Percentiles rank a stretch among this genome's conserved stretches.
These are phyloP conservation scores for Tetrax tetrax DNA, from an alignment of 2,113 vertebrate genomes.

Conservation along the genomic window DNA sequence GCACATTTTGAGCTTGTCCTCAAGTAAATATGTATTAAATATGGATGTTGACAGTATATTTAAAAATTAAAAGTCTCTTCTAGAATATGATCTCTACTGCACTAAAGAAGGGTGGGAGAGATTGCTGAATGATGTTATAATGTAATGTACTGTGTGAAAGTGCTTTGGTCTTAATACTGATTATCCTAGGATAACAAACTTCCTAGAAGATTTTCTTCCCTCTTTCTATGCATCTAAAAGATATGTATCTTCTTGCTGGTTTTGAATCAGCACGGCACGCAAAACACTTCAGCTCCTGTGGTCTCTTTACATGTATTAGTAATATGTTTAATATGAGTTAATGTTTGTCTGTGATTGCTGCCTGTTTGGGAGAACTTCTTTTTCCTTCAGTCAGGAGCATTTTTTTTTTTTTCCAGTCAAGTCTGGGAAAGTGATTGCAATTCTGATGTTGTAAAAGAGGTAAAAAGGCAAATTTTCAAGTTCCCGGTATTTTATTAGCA, in stretches of 20 bases:
- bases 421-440: background rate
- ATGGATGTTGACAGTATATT: background rate
- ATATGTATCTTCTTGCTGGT: background rate
- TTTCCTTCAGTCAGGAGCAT: background rate
- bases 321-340: background rate
- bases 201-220: background rate
- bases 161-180: background rate
- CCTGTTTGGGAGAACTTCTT: background rate
- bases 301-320: background rate
- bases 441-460: background rate
- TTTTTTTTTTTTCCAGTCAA: background rate
- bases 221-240: background rate
- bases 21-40: background rate
- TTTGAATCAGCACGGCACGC: background rate
- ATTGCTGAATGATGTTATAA: background rate
- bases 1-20: background rate
- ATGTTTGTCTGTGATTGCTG: background rate
- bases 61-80: background rate
- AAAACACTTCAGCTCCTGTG: background rate
- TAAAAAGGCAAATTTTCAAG: background rate
- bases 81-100: background rate
- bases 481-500: background rate
- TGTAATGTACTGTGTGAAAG: rapidly evolving
- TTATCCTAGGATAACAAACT: background rate
- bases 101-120: background rate